Conservation (phyloP, 2,113 vertebrate genomes). For the Furnarius figulus region DNA sequence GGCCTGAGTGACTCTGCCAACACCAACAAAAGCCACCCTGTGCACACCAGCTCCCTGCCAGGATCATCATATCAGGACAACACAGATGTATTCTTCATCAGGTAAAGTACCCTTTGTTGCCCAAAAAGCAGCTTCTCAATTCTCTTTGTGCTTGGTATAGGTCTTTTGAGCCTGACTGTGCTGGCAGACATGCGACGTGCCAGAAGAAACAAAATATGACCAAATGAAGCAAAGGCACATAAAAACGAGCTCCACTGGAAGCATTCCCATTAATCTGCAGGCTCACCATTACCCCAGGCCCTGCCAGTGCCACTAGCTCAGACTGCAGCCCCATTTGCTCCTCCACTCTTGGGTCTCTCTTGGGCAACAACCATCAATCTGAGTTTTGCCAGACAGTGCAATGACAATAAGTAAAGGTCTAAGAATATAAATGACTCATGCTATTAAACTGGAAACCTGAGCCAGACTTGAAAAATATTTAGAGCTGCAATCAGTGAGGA, state of each 20-base stretch:
- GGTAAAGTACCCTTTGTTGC: neutral
- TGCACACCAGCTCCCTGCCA: neutral
- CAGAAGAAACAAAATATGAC: neutral
- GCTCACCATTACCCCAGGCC: neutral
- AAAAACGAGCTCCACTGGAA: neutral
- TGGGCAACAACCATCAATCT: conserved; percentile 53
- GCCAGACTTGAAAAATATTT: conserved; percentile 58
- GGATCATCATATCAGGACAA: neutral
- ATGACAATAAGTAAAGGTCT: conserved; percentile 68
- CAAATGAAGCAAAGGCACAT: neutral
- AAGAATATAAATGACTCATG: conserved; percentile 64
- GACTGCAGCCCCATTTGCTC: neutral
- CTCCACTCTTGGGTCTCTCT: conserved; percentile 19
- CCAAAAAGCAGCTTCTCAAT: neutral
- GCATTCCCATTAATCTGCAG: neutral
- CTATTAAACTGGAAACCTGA: conserved; percentile 59
- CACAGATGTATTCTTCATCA: neutral
- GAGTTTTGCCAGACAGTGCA: conserved; percentile 55
- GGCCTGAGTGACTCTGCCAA: neutral
- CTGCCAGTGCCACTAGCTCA: neutral
- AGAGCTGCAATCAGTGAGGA: conserved; percentile 20
- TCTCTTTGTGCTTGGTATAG: neutral
- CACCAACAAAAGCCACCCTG: neutral
- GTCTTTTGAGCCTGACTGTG: neutral
- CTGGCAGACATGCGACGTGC: neutral